Evolutionary conservation across 2,113 vertebrate species (phyloP).

Genomic region (Pungitius pungitius): DNA sequence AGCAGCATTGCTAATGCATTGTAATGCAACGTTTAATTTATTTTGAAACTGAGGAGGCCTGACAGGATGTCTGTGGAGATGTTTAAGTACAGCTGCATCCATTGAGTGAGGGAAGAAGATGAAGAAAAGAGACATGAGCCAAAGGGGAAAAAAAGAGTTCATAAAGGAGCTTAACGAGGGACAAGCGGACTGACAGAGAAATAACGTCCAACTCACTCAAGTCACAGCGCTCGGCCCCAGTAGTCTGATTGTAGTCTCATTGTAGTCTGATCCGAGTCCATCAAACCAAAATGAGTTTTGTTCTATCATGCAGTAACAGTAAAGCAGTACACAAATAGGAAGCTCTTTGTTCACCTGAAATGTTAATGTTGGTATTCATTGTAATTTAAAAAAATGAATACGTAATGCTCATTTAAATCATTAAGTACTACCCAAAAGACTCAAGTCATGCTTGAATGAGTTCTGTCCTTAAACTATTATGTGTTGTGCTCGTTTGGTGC

Average conservation of each 20-base stretch:
- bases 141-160: constrained; percentile 14
- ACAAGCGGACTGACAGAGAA: constrained; percentile 38
- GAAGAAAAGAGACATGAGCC: constrained; percentile 30
- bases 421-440: not conserved
- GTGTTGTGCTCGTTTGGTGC: constrained; percentile 22
- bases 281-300: constrained; percentile 3
- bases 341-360: not conserved
- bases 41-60: constrained; percentile 66
- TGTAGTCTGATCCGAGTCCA: constrained; percentile 28
- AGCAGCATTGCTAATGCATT: constrained; percentile 51
- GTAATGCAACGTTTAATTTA: constrained; percentile 62
- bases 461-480: constrained; percentile 27
- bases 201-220: constrained; percentile 42
- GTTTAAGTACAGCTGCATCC: constrained; percentile 60
- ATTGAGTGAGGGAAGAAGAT: constrained; percentile 38
- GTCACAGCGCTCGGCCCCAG: constrained; percentile 34
- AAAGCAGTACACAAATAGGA: not conserved
- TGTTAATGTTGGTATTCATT: not conserved
- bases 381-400: not conserved
- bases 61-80: constrained; percentile 66
- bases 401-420: constrained; percentile 24
- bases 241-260: constrained; percentile 18
- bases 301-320: not conserved
- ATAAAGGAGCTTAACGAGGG: constrained; percentile 40
- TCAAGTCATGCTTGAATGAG: not conserved